phyloP scores from a whole-genome alignment of 92 coral and sea anemone genomes.

The Actinernus sp. region DNA sequence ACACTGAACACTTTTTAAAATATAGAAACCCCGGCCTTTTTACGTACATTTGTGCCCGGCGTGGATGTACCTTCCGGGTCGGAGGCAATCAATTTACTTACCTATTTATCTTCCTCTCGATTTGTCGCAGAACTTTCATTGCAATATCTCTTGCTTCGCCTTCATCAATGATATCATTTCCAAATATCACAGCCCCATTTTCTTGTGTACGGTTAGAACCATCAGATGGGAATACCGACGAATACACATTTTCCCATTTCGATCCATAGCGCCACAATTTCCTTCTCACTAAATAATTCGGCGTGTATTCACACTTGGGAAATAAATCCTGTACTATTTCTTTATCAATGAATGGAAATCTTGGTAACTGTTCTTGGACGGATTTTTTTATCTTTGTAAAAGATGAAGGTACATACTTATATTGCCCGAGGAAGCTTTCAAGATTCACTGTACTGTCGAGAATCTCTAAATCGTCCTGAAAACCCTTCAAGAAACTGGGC shows the following conservation, averaged over 20 bases:
- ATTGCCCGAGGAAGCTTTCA: conserved; percentile 15
- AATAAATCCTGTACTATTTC: conserved; percentile 47
- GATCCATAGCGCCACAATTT: conserved; percentile 55
- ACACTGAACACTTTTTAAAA: no score
- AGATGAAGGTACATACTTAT: conserved; percentile 43
- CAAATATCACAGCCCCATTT: conserved; percentile 57
- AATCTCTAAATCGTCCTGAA: conserved; percentile 54
- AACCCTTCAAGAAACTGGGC: conserved; percentile 26
- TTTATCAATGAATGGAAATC: conserved; percentile 63
- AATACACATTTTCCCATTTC: conserved; percentile 80
- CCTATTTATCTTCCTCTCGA: conserved; percentile 62
- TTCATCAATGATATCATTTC: conserved; percentile 75
- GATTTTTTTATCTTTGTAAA: conserved; percentile 1
- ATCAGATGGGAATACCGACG: conserved; percentile 76
- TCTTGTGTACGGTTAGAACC: conserved; percentile 15
- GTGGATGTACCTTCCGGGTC: no score
- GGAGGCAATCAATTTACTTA: no score
- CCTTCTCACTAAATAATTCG: conserved; percentile 32
- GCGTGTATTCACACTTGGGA: conserved; percentile 49
- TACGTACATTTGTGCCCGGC: no score
- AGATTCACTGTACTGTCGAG: conserved; percentile 42
- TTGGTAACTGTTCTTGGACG: conserved; percentile 45
- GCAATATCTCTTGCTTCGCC: conserved; percentile 45
- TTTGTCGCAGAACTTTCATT: conserved; percentile 41
- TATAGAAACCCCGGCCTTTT: no score